These are phyloP conservation scores for Donacobius atricapilla DNA, from an alignment of 2,113 vertebrate genomes.

Conservation along the genomic window DNA sequence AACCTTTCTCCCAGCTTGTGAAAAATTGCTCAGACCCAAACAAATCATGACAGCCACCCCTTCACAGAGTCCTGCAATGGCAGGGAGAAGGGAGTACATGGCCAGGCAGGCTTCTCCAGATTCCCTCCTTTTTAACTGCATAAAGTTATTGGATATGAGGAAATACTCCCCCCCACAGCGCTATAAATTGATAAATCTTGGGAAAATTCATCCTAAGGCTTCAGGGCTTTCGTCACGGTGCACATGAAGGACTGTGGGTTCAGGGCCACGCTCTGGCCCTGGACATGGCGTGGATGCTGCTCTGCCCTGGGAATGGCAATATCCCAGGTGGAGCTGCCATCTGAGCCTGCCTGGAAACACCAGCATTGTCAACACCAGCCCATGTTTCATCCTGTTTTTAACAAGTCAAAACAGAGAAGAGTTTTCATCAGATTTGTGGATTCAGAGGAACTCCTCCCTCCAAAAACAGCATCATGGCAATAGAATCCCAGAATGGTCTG, in stretches of 20 bases:
- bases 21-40: neutral
- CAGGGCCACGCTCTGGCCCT: neutral
- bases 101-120: neutral
- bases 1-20: neutral
- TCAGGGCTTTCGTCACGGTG: neutral
- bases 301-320: neutral
- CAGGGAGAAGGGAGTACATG: neutral
- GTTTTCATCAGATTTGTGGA: neutral
- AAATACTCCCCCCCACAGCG: neutral
- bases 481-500: neutral
- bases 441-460: neutral
- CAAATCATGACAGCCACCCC: rapidly evolving
- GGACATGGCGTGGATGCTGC: neutral
- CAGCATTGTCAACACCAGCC: neutral
- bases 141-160: rapidly evolving
- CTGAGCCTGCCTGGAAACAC: neutral
- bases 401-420: neutral
- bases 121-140: neutral
- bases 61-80: neutral
- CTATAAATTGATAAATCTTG: neutral
- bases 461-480: neutral
- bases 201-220: neutral
- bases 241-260: rapidly evolving
- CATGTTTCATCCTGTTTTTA: neutral
- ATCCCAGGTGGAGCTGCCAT: neutral